A percentile compares a stretch with the other conserved stretches of the same genome.
Evolutionary conservation across 2,113 vertebrate species (phyloP).

Genomic region (Nansenia antarctica): DNA sequence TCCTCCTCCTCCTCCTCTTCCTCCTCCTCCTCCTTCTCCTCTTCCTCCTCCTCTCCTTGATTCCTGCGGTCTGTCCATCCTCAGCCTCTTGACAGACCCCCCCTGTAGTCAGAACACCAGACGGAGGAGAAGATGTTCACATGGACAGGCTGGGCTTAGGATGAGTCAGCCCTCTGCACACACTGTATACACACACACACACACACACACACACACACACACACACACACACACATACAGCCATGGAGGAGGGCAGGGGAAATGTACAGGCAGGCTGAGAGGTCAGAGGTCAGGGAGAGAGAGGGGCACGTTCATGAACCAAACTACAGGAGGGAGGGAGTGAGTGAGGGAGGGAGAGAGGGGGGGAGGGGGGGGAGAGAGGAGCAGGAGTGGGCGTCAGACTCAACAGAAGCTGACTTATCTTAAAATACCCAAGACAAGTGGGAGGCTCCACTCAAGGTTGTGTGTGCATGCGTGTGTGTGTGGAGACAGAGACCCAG

Average conservation of each 20-base stretch:
- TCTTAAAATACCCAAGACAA: not conserved
- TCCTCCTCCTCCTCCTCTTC: not conserved
- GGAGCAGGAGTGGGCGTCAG: not conserved
- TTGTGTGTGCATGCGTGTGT: not conserved
- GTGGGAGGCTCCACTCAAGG: not conserved
- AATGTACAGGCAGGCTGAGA: not conserved
- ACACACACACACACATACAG: not conserved
- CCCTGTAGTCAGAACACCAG: not conserved
- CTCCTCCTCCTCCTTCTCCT: slow-evolving; percentile 1
- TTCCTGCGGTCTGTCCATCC: not conserved
- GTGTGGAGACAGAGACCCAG: not conserved
- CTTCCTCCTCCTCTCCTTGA: not conserved
- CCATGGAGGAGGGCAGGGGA: not conserved
- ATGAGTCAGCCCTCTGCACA: no score
- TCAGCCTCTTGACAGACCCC: not conserved
- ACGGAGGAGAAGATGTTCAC: not conserved
- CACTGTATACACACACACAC: not conserved
- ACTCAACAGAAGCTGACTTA: not conserved
- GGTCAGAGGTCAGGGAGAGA: not conserved
- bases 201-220: not conserved
- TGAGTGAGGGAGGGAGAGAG: not conserved
- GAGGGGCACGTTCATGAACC: not conserved
- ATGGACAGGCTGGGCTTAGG: not conserved
- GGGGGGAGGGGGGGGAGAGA: not conserved
- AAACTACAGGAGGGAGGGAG: no score